These are phyloP conservation scores for Trilocha varians DNA, from an alignment of 2,888 invertebrate genomes.

Conservation along the genomic window DNA sequence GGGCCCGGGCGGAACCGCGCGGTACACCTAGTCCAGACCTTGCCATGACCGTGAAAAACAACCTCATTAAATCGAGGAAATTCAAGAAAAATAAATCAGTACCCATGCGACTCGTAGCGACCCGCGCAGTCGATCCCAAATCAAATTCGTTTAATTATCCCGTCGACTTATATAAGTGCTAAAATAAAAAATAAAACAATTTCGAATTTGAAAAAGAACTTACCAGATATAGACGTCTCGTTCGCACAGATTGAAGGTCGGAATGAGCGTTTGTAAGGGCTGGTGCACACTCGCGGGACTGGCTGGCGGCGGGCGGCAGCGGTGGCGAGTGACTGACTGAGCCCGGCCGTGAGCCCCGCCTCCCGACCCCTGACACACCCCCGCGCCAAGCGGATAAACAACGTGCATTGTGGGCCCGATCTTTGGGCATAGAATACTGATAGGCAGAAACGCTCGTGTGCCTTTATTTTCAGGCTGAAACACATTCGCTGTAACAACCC, in stretches of 20 bases:
- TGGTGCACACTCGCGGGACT: constrained; percentile 52
- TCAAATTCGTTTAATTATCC: too few relatives aligned
- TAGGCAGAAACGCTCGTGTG: too few relatives aligned
- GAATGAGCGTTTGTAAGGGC: constrained; percentile 41
- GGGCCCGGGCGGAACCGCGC: constrained; percentile 17
- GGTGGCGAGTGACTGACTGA: constrained; percentile 56
- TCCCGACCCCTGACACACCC: constrained; percentile 27
- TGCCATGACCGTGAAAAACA: constrained; percentile 59
- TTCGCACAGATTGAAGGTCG: constrained; percentile 68
- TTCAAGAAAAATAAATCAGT: neutral
- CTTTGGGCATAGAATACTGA: too few relatives aligned
- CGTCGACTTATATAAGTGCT: too few relatives aligned
- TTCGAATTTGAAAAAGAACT: constrained; percentile 31
- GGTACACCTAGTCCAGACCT: constrained; percentile 35
- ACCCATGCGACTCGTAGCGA: constrained; percentile 17
- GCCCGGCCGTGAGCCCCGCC: constrained; percentile 62
- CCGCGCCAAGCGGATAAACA: constrained; percentile 66
- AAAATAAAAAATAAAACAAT: constrained; percentile 9
- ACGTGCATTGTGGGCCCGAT: constrained; percentile 70
- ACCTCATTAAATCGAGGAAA: neutral
- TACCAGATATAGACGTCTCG: constrained; percentile 67
- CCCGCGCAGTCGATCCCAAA: constrained; percentile 18
- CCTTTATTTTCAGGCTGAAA: too few relatives aligned
- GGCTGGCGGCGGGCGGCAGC: constrained; percentile 47
- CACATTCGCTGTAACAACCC: too few relatives aligned